Conservation (phyloP, 2,888 invertebrate genomes). For the Pomacea canaliculata region DNA sequence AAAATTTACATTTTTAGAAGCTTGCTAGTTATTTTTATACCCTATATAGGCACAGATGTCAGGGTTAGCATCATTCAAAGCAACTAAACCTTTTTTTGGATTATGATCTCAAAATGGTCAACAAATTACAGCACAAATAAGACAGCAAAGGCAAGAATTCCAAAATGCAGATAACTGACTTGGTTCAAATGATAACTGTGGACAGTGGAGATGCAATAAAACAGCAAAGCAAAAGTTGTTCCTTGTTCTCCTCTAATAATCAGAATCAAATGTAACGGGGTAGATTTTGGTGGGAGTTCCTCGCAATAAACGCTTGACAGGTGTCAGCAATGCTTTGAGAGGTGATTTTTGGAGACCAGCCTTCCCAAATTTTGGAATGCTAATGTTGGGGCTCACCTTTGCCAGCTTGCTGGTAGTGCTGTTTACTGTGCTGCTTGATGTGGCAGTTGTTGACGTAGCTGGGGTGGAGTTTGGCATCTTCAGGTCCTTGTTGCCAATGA, state of each 20-base stretch:
- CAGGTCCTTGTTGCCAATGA: conserved; percentile 41
- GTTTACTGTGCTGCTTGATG: neutral
- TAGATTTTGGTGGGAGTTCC: conserved; percentile 5
- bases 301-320: neutral
- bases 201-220: too few relatives aligned
- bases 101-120: too few relatives aligned
- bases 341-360: neutral
- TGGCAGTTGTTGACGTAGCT: neutral
- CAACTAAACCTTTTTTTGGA: too few relatives aligned
- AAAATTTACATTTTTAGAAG: too few relatives aligned
- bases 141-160: too few relatives aligned
- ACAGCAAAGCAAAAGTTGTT: too few relatives aligned
- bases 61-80: too few relatives aligned
- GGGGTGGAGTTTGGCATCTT: conserved; percentile 37
- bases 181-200: too few relatives aligned
- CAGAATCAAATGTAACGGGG: neutral
- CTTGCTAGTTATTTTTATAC: too few relatives aligned
- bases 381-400: neutral
- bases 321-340: neutral
- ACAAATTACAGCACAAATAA: too few relatives aligned
- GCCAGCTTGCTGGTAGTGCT: neutral
- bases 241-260: neutral
- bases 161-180: too few relatives aligned
- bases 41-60: too few relatives aligned
- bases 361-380: neutral